Evolutionary conservation across 2,888 invertebrate species (phyloP), one percentile per base, ranked within the genome.

Genomic region (Caenorhabditis japonica): DNA sequence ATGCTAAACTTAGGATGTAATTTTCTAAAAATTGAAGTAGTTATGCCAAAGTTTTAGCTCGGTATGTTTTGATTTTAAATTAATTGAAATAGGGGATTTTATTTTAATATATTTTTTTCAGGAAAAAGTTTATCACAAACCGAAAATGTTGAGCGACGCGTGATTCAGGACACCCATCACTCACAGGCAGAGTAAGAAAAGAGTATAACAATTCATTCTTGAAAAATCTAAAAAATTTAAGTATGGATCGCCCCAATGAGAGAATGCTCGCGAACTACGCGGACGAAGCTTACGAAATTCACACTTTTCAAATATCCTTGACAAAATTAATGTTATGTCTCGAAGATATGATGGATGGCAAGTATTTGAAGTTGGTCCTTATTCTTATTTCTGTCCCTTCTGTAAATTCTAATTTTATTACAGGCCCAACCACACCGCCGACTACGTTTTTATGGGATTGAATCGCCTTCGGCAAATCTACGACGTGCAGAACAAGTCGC

Each of bases 301-400:
- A 69, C 36, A 23, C 53, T 10, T 53, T 36, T 34, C 27, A 52
- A 1, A 21, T 59, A 1, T 34, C 59, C 4, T 39, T 60, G 17
- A 46, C 59, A 7, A 69, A 69, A 19, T 38, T 53, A 3, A 13
- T 69, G 17, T 39, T 49, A 10, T 38, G 41, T 21, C n/a, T 60
- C 19, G 53, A 69, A n/a, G 69, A 69, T 34, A 52, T 69, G 47
- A 46, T 60, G 39, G 36, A 46, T 53, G 59, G 44, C 5, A 30
- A 38, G 19, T 69, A 53, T 17, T 47, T 15, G 13, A 60, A 38
- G 53, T 60, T 23, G 1, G 19, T 13, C 21, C 2, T 36, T 36
- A 3, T 52, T 21, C 4, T 5, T 17, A 4, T 7, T 7, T 30
- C 30, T 30, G 30, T n/a, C n/a, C 23, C 7, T 17, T 39, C n/a